Base-by-base conservation (phyloP, 2,113 vertebrate species). In the Crotalus tigris region DNA sequence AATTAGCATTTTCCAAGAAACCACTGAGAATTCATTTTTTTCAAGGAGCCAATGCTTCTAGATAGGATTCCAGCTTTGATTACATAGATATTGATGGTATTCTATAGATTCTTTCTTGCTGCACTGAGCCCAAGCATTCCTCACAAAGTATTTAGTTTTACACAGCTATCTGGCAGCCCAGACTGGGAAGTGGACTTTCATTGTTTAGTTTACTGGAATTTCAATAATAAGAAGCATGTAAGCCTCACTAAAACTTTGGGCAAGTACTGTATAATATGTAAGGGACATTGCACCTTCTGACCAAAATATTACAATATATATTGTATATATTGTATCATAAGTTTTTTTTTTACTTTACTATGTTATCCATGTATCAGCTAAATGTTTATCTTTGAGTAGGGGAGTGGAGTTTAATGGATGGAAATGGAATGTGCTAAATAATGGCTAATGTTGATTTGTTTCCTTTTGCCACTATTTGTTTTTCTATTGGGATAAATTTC, bases 1-100 rank as follows among this genome's bases (percentile, higher is more conserved):
- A 95, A 96, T 75, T 51, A 96, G 21, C 75, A 95, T 64, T 89
- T 94, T 94, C 94, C 39, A 92, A 94, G 96, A 94, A 53, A 23
- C 58, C 90, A 95, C 9, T 96, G 94, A 96, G 92, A 92, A 94
- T 96, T 90, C 92, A 94, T 93, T 95, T 11, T n/a, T 94, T 46
- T 94, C 75, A 75, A 69, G 15, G 59, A 46, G 64, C 33, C 15
- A 81, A 39, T 39, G 33, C 5, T 0, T 81, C 17, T 33, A 21
- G 33, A 19, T 21, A 81, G 33, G 33, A 81, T 81, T 81, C n/a
- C 69, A 81, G 69, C 2, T 75, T 33, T 81, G 15, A 81, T 81
- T 39, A 81, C 39, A 81, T 39, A 81, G 2, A 81, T 39, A 39
- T 39, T 81, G 69, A 39, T 81, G 33, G 33, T 81, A 19, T 39